Base-by-base conservation (phyloP, 2,797 vertebrate genomes). In the Diplodus puntazzo region DNA sequence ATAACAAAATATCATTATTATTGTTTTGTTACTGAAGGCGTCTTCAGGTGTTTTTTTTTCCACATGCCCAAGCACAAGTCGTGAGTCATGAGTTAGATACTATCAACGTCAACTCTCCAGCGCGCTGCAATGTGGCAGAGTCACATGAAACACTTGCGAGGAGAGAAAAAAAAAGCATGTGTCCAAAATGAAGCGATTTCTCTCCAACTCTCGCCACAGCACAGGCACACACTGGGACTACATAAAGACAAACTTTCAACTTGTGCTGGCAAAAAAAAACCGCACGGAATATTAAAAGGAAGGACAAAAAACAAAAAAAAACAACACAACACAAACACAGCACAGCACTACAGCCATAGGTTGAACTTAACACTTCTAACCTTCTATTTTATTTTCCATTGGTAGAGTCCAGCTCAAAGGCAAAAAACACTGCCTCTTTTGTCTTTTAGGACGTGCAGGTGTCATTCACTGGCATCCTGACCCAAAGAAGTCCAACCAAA, bases 321-420 rank as follows among this genome's bases (percentile, higher is more conserved):
- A 85, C 76, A 82, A 55, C 78, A 91, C 66, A 45, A 57, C 57
- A 75, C 83, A 81, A 75, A 72, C 74, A 91, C 79, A 76, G 55
- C 73, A 92, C 86, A 87, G 55, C 80, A 84, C 90, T 77, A 88
- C 79, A 90, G 72, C 76, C 79, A 91, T 58, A 88, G 87, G 13
- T 85, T 79, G 54, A 92, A 88, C 82, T 88, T 34, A 88, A 87
- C 90, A 86, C 85, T 86, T 94, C 95, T 94, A 94, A 96, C 96
- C 96, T 96, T 96, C 95, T 94, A 96, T 90, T 92, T 95, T 94
- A 96, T 93, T 95, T 92, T 96, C 96, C 95, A 96, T 96, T 84
- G 89, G 90, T 78, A 89, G 87, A 92, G 87, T 95, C 94, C 93
- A 89, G 80, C 92, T 91, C 91, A 92, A 91, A 92, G 89, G 62